phyloP scores from a whole-genome alignment of 1,140 invertebrate species.

The Eufriesea mexicana region DNA sequence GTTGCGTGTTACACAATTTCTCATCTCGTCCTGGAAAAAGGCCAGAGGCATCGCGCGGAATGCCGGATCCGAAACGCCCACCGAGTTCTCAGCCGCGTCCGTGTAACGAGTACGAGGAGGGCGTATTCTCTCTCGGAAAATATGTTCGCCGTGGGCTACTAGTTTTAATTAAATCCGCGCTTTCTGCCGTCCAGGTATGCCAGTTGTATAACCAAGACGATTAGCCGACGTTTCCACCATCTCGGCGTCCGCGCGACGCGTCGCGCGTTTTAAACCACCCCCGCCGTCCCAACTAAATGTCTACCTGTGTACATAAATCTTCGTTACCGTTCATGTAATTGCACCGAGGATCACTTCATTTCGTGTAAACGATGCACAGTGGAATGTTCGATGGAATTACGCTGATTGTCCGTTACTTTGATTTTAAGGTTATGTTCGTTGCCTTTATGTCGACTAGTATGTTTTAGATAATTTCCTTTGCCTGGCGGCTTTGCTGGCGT shows the following conservation, averaged over 20 bases:
- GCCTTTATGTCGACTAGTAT: too few species aligned
- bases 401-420: too few species aligned
- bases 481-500: too few species aligned
- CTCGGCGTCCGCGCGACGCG: constrained; percentile 54
- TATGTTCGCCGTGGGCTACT: constrained; percentile 75
- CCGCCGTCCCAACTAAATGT: constrained; percentile 44
- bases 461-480: too few species aligned
- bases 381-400: background rate
- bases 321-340: constrained; percentile 49
- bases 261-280: constrained; percentile 52
- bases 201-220: constrained; percentile 69
- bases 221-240: constrained; percentile 66
- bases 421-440: too few species aligned
- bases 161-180: constrained; percentile 77
- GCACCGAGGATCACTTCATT: constrained; percentile 47
- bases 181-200: constrained; percentile 61
- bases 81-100: constrained; percentile 58
- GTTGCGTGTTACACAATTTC: constrained; percentile 66
- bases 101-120: constrained; percentile 66
- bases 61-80: constrained; percentile 68
- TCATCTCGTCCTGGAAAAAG: constrained; percentile 65
- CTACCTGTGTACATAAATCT: constrained; percentile 53
- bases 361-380: constrained; percentile 31
- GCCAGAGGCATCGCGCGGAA: constrained; percentile 60
- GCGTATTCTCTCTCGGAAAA: constrained; percentile 71